Evolutionary conservation across 1,140 invertebrate species (phyloP), one percentile per base, ranked within the genome.

Genomic region (Pachyrhynchus sulphureomaculatus): DNA sequence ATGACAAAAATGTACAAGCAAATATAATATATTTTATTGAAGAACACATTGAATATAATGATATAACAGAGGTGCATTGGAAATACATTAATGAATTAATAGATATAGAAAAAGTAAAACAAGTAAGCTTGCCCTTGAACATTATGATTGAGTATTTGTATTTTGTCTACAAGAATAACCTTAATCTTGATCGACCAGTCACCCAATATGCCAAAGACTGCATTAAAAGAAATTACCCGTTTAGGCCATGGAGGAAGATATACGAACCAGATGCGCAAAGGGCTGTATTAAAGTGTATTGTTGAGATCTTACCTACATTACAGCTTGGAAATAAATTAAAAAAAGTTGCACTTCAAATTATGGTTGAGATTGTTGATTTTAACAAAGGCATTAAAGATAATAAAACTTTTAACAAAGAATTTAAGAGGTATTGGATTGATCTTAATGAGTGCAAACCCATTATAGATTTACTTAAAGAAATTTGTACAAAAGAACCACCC

Each of bases 21-120:
- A 13, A 34, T n/a, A 6, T 59, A 9, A 8, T 49, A 12, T 8
- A 10, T 9, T 3, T 4, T 4, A 59, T 59, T 9, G 18, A 15
- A 12, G 13, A 24, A 5, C 36, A 18, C 20, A 45, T 39, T 6
- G 34, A 59, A 21, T n/a, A n/a, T 21, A 29, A 59, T 12, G 9
- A 15, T 4, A n/a, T 13, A 10, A 59, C 44, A 12, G 44, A 36
- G 4, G 8, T 10, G 9, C 24, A 52, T 9, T 59, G 56, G 56
- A 49, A 59, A 13, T 24, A 36, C 29, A 39, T 59, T n/a, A 29
- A 23, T 15, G 45, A 59, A 20, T 24, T 59, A 5, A 10, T 59
- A n/a, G 44, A 59, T 3, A n/a, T 59, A 12, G n/a, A 6, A 8
- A 45, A 15, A 18, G 15, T 34, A 1, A 59, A 51, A 26, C 33